phyloP scores from a whole-genome alignment of 2,888 invertebrate genomes.

The Scotopteryx bipunctaria region DNA sequence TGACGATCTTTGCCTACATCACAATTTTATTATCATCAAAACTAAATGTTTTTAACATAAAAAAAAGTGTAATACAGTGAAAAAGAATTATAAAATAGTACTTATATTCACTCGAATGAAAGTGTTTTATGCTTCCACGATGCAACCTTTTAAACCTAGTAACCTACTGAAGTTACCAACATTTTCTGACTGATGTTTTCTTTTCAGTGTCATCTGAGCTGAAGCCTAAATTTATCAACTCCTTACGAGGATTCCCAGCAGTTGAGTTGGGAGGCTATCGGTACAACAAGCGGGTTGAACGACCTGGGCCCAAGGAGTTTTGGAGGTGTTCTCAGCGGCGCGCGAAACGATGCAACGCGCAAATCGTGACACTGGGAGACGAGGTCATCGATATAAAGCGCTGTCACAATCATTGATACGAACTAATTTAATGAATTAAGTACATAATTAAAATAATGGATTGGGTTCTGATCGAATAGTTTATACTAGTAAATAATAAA shows the following conservation, averaged over 20 bases:
- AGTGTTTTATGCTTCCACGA: no score
- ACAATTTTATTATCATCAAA: no score
- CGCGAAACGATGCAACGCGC: slow-evolving; percentile 51
- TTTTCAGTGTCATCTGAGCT: slow-evolving; percentile 39
- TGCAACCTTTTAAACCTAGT: no score
- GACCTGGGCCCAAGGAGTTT: slow-evolving; percentile 45
- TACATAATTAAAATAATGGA: not conserved
- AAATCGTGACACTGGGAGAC: slow-evolving; percentile 51
- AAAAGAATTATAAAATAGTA: no score
- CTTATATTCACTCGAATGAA: no score
- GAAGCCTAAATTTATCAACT: slow-evolving; percentile 43
- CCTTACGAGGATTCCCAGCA: slow-evolving; percentile 50
- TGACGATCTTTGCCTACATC: no score
- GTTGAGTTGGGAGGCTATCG: slow-evolving; percentile 56
- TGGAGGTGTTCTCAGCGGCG: slow-evolving; percentile 61
- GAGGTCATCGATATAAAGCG: slow-evolving; percentile 50
- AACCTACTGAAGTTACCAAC: no score
- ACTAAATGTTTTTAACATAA: no score
- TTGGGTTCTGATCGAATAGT: not conserved
- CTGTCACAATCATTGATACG: slow-evolving; percentile 51
- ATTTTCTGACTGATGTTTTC: not conserved
- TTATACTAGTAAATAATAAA: no score
- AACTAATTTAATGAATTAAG: no score
- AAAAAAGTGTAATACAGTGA: no score
- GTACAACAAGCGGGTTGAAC: slow-evolving; percentile 56